These are phyloP conservation scores for Eudemis profundana DNA, from an alignment of 2,888 invertebrate species.

Conservation along the genomic window DNA sequence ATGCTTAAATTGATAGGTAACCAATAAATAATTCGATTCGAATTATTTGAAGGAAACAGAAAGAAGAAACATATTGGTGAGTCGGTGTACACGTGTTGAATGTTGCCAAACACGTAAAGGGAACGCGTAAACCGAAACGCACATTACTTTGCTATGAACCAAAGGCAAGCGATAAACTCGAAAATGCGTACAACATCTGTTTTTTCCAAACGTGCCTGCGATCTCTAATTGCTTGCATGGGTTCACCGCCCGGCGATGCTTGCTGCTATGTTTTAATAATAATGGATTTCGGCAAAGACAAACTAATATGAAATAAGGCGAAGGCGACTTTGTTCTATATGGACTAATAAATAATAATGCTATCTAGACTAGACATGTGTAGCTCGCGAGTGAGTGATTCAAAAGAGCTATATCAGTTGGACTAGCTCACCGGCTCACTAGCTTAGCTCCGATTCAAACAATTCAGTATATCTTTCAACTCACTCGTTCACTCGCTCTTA, in stretches of 20 bases:
- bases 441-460: no score
- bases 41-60: slow-evolving; percentile 35
- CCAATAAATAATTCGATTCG: slow-evolving; percentile 9
- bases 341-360: no score
- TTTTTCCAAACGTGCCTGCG: slow-evolving; percentile 41
- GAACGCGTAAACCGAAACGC: slow-evolving; percentile 37
- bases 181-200: slow-evolving; percentile 52
- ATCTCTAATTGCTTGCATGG: slow-evolving; percentile 31
- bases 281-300: not conserved
- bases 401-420: no score
- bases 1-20: not conserved
- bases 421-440: no score
- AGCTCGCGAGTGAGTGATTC: no score
- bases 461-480: no score
- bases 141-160: slow-evolving; percentile 32
- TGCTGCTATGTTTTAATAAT: not conserved
- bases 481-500: no score
- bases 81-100: slow-evolving; percentile 32
- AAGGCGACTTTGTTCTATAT: not conserved
- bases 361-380: no score
- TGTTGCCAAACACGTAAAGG: slow-evolving; percentile 41
- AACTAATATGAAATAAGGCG: not conserved
- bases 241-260: slow-evolving; percentile 7
- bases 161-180: slow-evolving; percentile 50
- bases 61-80: slow-evolving; percentile 31